A percentile compares a stretch with the other conserved stretches of the same genome.
phyloP scores from a whole-genome alignment of 2,113 vertebrate species.

The Poeciliopsis prolifica region DNA sequence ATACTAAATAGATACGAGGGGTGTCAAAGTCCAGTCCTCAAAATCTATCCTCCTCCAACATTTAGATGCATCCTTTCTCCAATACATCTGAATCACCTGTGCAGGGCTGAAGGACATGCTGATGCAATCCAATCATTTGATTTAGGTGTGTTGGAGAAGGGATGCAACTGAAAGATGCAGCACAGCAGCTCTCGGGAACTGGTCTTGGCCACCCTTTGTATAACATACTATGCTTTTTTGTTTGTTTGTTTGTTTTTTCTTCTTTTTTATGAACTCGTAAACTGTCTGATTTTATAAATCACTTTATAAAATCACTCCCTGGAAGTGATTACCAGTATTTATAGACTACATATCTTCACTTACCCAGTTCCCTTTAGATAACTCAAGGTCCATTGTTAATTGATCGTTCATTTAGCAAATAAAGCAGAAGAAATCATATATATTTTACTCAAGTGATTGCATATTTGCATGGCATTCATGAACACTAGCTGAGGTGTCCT shows the following conservation, averaged over 20 bases:
- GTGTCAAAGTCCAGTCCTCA: too few species aligned
- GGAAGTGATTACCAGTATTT: background rate
- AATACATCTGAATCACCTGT: too few species aligned
- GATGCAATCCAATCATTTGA: too few species aligned
- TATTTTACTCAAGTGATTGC: conserved; percentile 21
- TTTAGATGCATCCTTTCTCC: too few species aligned
- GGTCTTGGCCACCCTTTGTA: too few species aligned
- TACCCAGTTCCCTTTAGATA: background rate
- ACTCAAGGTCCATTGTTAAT: conserved; percentile 18
- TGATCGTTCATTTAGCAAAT: conserved; percentile 9
- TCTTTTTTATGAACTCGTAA: background rate
- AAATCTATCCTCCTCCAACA: too few species aligned
- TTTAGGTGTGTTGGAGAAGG: too few species aligned
- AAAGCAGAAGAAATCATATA: conserved; percentile 15
- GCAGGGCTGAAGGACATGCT: too few species aligned
- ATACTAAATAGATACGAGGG: background rate
- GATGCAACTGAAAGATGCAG: too few species aligned
- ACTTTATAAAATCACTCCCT: background rate
- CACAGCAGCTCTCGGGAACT: too few species aligned
- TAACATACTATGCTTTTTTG: background rate
- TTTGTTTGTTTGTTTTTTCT: too few species aligned
- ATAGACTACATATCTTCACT: conserved; percentile 11
- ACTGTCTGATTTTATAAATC: conserved; percentile 2
- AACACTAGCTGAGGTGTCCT: conserved; percentile 2
- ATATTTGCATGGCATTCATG: conserved; percentile 20